Evolutionary conservation across 2,888 invertebrate genomes (phyloP).

Genomic region (Epinotia bilunana): DNA sequence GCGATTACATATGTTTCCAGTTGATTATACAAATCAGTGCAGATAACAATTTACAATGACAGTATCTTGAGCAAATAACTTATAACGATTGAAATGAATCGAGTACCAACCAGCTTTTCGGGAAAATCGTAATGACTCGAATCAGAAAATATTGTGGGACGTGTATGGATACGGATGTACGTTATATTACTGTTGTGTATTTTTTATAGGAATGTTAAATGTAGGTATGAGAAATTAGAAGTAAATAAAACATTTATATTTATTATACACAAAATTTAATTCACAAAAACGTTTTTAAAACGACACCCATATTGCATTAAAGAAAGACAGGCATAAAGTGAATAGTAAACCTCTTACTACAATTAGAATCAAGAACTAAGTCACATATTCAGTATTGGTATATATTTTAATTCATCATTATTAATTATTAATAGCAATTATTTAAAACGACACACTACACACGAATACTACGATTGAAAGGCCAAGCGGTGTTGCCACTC

Average conservation of each 20-base stretch:
- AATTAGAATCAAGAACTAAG: conserved; percentile 54
- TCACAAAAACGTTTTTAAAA: conserved; percentile 82
- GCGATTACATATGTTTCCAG: no score
- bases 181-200: no score
- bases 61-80: no score
- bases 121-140: no score
- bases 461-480: conserved; percentile 80
- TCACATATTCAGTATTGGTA: conserved; percentile 53
- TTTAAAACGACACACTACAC: conserved; percentile 62
- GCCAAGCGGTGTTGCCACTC: conserved; percentile 84
- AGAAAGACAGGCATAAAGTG: conserved; percentile 78
- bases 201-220: background rate
- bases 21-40: no score
- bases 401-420: conserved; percentile 51
- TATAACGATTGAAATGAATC: no score
- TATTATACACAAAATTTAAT: conserved; percentile 78
- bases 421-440: conserved; percentile 58
- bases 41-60: no score
- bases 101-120: no score
- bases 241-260: conserved; percentile 61
- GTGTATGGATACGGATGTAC: background rate
- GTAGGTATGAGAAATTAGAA: conserved; percentile 14
- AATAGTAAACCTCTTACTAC: conserved; percentile 69
- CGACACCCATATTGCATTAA: conserved; percentile 82
- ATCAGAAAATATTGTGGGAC: no score